A percentile compares a stretch with the other conserved stretches of the same genome.
Conservation (phyloP, 2,888 invertebrate genomes). For the Tethea ocularis region DNA sequence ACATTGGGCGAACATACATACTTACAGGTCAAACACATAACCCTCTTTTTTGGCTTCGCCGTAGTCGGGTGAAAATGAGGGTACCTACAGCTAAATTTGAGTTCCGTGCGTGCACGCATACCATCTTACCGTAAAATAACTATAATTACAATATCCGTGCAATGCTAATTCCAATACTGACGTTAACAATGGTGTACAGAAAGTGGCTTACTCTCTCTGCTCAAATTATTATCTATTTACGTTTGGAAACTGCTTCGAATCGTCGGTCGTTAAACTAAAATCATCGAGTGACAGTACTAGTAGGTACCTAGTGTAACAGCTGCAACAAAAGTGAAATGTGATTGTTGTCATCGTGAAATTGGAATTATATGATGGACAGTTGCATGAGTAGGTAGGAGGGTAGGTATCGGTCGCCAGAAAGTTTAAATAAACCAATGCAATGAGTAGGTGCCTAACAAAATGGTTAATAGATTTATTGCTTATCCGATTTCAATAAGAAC, state of each 20-base stretch:
- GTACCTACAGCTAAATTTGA: not conserved
- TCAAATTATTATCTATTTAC: conserved; percentile 56
- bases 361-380: not conserved
- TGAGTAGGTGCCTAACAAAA: too few species aligned
- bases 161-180: conserved; percentile 10
- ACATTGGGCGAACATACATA: too few species aligned
- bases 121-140: not conserved
- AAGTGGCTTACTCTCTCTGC: conserved; percentile 48
- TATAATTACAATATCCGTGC: conserved; percentile 8
- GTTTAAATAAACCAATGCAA: too few species aligned
- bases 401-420: too few species aligned
- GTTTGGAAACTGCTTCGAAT: conserved; percentile 45
- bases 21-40: too few species aligned
- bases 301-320: not conserved
- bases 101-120: not conserved
- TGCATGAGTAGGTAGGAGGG: too few species aligned
- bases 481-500: too few species aligned
- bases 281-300: conserved; percentile 17
- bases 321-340: conserved; percentile 13
- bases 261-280: conserved; percentile 31
- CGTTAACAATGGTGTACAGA: conserved; percentile 21
- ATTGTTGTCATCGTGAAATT: not conserved
- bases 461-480: too few species aligned
- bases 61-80: too few species aligned
- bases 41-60: too few species aligned